A percentile compares a stretch with the other conserved stretches of the same genome.
Conservation (phyloP, 2,888 invertebrate species). For the Ferrisia virgata region DNA sequence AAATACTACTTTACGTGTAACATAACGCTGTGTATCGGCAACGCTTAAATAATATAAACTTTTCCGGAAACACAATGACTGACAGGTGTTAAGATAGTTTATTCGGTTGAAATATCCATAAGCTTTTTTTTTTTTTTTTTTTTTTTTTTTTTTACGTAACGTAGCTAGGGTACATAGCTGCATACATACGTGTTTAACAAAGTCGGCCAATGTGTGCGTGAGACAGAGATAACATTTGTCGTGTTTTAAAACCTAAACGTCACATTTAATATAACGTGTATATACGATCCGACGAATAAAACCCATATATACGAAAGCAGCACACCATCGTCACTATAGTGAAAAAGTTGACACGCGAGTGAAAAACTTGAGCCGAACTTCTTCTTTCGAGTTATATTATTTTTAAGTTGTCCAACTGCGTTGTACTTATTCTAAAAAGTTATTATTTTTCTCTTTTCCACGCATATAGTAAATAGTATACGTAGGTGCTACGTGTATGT, state of each 20-base stretch:
- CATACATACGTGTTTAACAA: too few species aligned
- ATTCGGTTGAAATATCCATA: conserved; percentile 4
- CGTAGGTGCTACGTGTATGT: too few species aligned
- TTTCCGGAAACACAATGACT: background rate
- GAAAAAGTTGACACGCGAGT: conserved; percentile 8
- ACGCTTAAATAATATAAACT: background rate
- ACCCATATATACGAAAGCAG: too few species aligned
- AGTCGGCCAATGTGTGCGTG: background rate
- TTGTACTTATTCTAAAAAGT: conserved; percentile 21
- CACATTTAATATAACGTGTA: conserved; percentile 10
- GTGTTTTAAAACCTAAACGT: conserved; percentile 19
- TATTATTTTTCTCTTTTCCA: background rate
- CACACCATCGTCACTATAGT: background rate
- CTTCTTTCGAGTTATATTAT: conserved; percentile 18
- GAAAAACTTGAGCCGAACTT: background rate
- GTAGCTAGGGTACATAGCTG: too few species aligned
- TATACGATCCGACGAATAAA: background rate
- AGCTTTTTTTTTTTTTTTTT: too few species aligned
- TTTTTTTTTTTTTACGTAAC: too few species aligned
- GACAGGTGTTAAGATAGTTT: conserved; percentile 16
- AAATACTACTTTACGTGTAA: too few species aligned
- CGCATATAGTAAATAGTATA: background rate
- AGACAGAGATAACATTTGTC: background rate
- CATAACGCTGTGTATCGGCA: background rate
- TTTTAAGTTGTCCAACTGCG: conserved; percentile 17